These are phyloP conservation scores for Choloepus didactylus DNA, from an alignment of 2,797 vertebrate species.

Conservation along the genomic window DNA sequence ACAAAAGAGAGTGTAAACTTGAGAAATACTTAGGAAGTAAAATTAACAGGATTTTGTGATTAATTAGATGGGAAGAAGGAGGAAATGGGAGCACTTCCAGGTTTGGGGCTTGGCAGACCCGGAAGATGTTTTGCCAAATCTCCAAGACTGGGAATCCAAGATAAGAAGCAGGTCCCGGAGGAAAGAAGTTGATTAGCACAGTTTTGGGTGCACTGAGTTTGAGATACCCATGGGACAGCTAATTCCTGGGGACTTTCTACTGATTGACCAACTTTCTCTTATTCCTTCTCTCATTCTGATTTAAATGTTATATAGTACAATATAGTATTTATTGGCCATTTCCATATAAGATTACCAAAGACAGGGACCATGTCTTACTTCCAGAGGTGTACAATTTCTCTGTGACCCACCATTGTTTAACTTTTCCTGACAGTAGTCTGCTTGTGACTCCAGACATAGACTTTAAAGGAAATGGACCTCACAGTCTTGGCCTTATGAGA, in stretches of 20 bases:
- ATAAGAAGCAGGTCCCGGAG: neutral
- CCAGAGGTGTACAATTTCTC: neutral
- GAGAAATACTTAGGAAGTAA: neutral
- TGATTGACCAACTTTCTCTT: neutral
- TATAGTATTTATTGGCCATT: neutral
- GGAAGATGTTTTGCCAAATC: neutral
- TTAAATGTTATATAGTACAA: slow-evolving; percentile 12
- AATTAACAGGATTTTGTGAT: slow-evolving; percentile 27
- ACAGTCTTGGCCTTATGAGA: neutral
- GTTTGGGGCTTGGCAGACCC: neutral
- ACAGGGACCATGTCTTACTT: neutral
- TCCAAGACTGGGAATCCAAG: slow-evolving; percentile 1
- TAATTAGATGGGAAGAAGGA: neutral
- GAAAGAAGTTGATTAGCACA: neutral
- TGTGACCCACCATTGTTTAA: neutral
- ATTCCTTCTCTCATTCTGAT: neutral
- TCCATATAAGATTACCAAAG: slow-evolving; percentile 30
- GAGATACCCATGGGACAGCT: neutral
- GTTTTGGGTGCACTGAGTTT: neutral
- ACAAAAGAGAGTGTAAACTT: neutral
- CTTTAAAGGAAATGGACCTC: neutral
- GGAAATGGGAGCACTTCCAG: neutral
- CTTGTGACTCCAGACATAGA: neutral
- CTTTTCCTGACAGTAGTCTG: neutral
- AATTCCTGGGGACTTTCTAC: neutral